Conservation (phyloP, 2,113 vertebrate species). For the Baryphthengus martii region DNA sequence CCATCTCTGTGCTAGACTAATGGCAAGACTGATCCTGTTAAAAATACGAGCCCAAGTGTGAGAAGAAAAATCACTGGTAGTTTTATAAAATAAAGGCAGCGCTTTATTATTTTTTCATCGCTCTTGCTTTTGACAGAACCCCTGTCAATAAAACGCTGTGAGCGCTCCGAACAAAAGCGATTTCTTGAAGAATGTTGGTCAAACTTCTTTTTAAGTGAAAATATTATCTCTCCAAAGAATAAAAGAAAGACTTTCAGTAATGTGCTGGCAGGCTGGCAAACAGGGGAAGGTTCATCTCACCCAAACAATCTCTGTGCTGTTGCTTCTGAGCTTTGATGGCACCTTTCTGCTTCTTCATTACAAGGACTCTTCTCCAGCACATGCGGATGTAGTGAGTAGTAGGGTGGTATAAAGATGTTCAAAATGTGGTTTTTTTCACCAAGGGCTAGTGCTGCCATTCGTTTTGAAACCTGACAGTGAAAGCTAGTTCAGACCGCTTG, state of each 20-base stretch:
- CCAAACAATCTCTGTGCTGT: neutral
- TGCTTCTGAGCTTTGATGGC: constrained; percentile 25
- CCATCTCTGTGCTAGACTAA: neutral
- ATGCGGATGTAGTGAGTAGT: neutral
- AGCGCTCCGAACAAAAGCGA: neutral
- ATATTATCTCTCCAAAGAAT: neutral
- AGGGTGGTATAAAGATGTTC: neutral
- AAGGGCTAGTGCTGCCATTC: neutral
- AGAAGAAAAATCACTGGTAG: constrained; percentile 4
- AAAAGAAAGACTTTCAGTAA: constrained; percentile 15
- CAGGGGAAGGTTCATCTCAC: neutral
- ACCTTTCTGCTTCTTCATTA: constrained; percentile 17
- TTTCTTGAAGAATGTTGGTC: neutral
- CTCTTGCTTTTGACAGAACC: neutral
- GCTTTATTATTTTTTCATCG: neutral
- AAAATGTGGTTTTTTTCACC: neutral
- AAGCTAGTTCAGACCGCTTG: neutral
- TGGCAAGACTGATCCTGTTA: neutral
- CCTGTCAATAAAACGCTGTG: neutral
- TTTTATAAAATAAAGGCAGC: constrained; percentile 2
- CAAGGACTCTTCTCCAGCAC: neutral
- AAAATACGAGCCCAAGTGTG: neutral
- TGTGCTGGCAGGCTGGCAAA: neutral
- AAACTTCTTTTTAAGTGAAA: neutral
- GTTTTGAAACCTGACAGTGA: neutral